Conservation (phyloP, 1,140 invertebrate species). For the Drosophila bocqueti region DNA sequence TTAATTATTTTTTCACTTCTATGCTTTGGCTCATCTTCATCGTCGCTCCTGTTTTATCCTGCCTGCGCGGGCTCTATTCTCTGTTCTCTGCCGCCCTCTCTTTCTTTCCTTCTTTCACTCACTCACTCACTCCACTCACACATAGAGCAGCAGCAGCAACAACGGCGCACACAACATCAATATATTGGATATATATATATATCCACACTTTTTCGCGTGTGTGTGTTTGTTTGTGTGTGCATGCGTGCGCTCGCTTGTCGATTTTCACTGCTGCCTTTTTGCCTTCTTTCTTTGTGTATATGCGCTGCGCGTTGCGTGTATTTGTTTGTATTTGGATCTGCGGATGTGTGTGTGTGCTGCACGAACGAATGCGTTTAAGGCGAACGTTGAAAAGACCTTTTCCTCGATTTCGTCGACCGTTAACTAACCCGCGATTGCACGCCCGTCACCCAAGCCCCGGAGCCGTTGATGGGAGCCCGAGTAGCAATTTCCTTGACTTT, state of each 20-base stretch:
- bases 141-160: constrained; percentile 51
- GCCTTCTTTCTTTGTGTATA: constrained; percentile 60
- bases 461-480: constrained; percentile 43
- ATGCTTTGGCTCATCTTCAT: constrained; percentile 72
- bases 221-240: constrained; percentile 46
- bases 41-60: constrained; percentile 71
- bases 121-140: constrained; percentile 38
- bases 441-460: constrained; percentile 43
- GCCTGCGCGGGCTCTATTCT: constrained; percentile 55
- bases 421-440: constrained; percentile 51
- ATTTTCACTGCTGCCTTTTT: constrained; percentile 59
- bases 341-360: constrained; percentile 37
- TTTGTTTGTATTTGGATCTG: constrained; percentile 32
- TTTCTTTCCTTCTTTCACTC: constrained; percentile 30
- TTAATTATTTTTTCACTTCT: constrained; percentile 78
- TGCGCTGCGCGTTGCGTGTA: constrained; percentile 44
- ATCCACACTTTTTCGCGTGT: constrained; percentile 63
- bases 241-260: constrained; percentile 51
- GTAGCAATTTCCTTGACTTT: constrained; percentile 63
- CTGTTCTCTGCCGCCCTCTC: constrained; percentile 34
- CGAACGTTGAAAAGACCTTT: constrained; percentile 69
- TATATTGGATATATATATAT: constrained; percentile 73
- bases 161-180: constrained; percentile 70
- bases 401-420: constrained; percentile 30
- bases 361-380: constrained; percentile 74